A percentile compares a stretch with the other conserved stretches of the same genome.
These are phyloP conservation scores for Zaprionus taronus DNA, from an alignment of 1,140 invertebrate species.

Conservation along the genomic window DNA sequence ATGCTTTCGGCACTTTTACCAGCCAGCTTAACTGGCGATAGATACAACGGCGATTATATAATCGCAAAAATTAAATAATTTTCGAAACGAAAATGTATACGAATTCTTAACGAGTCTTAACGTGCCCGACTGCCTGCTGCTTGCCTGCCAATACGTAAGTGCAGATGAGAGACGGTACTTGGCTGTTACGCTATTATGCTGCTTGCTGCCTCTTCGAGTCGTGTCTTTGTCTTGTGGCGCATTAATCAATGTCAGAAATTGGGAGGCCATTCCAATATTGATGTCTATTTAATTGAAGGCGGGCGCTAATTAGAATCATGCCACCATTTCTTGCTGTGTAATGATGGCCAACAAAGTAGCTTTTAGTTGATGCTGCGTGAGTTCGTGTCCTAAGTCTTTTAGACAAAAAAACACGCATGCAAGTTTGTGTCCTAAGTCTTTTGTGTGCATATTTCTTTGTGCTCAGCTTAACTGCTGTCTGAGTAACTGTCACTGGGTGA, in stretches of 20 bases:
- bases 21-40: conserved; percentile 30
- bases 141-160: conserved; percentile 3
- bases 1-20: conserved; percentile 79
- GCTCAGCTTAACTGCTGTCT: background rate
- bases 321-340: conserved; percentile 58
- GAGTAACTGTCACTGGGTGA: background rate
- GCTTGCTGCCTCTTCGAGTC: conserved; percentile 56
- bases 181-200: conserved; percentile 17
- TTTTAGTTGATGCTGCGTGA: background rate
- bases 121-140: background rate
- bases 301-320: conserved; percentile 72
- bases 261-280: conserved; percentile 58
- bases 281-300: conserved; percentile 76
- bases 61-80: conserved; percentile 79
- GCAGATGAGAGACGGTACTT: conserved; percentile 5
- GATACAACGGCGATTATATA: conserved; percentile 57
- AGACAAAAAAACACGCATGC: background rate
- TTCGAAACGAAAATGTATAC: conserved; percentile 50
- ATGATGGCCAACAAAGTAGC: conserved; percentile 35
- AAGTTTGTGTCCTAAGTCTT: conserved; percentile 6
- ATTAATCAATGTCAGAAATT: conserved; percentile 75
- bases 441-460: background rate
- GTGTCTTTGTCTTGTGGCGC: conserved; percentile 61
- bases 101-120: conserved; percentile 53
- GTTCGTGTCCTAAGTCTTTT: conserved; percentile 4